Evolutionary conservation across 2,797 vertebrate genomes (phyloP).

Genomic region (Chelonia mydas): DNA sequence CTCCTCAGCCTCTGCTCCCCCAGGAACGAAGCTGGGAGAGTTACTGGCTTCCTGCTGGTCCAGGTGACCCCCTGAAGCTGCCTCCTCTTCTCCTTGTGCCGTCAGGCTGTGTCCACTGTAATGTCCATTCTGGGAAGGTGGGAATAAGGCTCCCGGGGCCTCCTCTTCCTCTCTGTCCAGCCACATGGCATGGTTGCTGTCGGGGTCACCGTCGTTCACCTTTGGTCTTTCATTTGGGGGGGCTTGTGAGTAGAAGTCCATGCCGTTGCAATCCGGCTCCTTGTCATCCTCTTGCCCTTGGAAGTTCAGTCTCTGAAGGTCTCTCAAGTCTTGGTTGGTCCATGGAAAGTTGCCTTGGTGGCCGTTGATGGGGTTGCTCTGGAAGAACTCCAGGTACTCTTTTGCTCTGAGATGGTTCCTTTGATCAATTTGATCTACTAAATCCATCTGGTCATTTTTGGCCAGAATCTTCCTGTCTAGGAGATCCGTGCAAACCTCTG

Average conservation of each 20-base stretch:
- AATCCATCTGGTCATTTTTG: conserved; percentile 81
- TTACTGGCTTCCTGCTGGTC: conserved; percentile 76
- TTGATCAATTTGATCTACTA: conserved; percentile 86
- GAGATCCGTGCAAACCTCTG: conserved; percentile 96
- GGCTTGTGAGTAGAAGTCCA: conserved; percentile 80
- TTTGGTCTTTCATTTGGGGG: conserved; percentile 78
- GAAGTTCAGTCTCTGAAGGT: conserved; percentile 77
- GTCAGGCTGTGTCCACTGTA: conserved; percentile 85
- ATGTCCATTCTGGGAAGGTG: conserved; percentile 92
- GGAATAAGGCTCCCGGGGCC: conserved; percentile 82
- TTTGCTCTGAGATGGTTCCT: conserved; percentile 92
- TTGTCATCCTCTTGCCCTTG: conserved; percentile 86
- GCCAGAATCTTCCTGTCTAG: conserved; percentile 90
- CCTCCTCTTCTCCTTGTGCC: conserved; percentile 81
- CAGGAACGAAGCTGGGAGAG: conserved; percentile 75
- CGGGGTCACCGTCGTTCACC: conserved; percentile 76
- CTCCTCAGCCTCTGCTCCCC: conserved; percentile 73
- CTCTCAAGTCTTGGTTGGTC: conserved; percentile 82
- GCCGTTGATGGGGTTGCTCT: conserved; percentile 94
- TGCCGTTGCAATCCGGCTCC: conserved; percentile 83
- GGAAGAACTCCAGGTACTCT: conserved; percentile 98
- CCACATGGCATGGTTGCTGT: conserved; percentile 81
- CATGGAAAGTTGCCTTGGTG: conserved; percentile 84
- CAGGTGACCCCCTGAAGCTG: conserved; percentile 71
- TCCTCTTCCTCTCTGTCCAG: conserved; percentile 81